Base-by-base conservation (phyloP, 2,113 vertebrate genomes). In the Mystacornis crossleyi region DNA sequence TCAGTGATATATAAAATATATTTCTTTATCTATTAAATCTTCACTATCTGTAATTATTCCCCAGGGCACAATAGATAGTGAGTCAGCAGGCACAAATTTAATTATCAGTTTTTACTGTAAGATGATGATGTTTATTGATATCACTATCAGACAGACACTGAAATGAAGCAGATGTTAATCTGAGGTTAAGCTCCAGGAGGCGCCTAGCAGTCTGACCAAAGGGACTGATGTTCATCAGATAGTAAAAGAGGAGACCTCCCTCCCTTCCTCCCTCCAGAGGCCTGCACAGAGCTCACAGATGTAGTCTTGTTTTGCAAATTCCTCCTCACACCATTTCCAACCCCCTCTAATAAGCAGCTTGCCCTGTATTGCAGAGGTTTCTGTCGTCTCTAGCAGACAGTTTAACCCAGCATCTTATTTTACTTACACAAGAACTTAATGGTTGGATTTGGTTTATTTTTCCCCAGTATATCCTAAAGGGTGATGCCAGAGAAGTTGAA, bases 91-190 rank as follows among this genome's bases (percentile, higher is more conserved):
- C 90, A 64, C 51, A 95, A 82, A 58, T 75, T 87, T 75, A 96
- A 95, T 96, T 89, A 96, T 70, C 91, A 78, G 54, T 90, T 97
- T 96, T 96, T 95, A 97, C 93, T 81, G 71, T 70, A 90, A 92
- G 53, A 95, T 96, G 96, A 85, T 95, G 93, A 94, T 86, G 96
- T 95, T 97, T 97, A 95, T 91, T 91, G 92, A 96, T 95, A 96
- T 77, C 82, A 26, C 89, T 97, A 96, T 97, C 94, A 97, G 91
- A 72, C 90, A 96, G 92, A 94, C 84, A 87, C 88, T 97, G 95
- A 97, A 93, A 93, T 83, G 86, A 97, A 94, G 95, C 93, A 92
- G 64, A 83, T 94, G 95, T 60, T 96, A 92, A 97, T 93, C 96
- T 95, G 83, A 84, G 91, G 94, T 96, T 97, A 96, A 86, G 89